Conservation (phyloP, 2,888 invertebrate genomes). For the Nomada fucata region DNA sequence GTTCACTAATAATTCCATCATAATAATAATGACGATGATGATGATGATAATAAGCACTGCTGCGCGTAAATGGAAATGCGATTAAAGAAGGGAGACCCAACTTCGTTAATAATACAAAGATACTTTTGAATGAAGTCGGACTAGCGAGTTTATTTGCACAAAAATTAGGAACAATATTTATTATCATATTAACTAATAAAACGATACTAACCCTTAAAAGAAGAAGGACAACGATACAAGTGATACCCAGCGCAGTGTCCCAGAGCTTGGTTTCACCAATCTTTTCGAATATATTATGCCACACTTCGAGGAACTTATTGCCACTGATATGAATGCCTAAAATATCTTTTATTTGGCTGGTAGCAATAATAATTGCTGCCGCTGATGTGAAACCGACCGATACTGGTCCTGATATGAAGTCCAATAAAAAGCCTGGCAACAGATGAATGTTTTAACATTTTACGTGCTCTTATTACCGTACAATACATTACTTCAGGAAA, state of each 20-base stretch:
- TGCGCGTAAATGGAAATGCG: not conserved
- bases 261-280: constrained; percentile 89
- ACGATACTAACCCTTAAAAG: constrained; percentile 87
- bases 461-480: too few relatives aligned
- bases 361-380: constrained; percentile 92
- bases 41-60: not conserved
- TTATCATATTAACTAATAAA: not conserved
- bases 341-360: constrained; percentile 91
- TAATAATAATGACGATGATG: too few relatives aligned
- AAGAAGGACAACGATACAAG: constrained; percentile 89
- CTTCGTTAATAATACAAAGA: not conserved
- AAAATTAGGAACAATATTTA: not conserved
- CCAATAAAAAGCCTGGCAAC: constrained; percentile 90
- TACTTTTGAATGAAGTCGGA: not conserved
- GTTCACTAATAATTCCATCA: not conserved
- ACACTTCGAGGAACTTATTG: constrained; percentile 89
- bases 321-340: constrained; percentile 89
- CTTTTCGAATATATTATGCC: constrained; percentile 89
- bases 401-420: constrained; percentile 94
- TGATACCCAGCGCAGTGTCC: constrained; percentile 89
- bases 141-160: not conserved
- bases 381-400: constrained; percentile 93
- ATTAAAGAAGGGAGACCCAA: not conserved
- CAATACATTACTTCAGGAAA: too few relatives aligned
- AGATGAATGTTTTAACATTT: not conserved